A percentile compares a stretch with the other conserved stretches of the same genome.
Conservation (phyloP, 2,888 invertebrate species). For the Folsomia candida region DNA sequence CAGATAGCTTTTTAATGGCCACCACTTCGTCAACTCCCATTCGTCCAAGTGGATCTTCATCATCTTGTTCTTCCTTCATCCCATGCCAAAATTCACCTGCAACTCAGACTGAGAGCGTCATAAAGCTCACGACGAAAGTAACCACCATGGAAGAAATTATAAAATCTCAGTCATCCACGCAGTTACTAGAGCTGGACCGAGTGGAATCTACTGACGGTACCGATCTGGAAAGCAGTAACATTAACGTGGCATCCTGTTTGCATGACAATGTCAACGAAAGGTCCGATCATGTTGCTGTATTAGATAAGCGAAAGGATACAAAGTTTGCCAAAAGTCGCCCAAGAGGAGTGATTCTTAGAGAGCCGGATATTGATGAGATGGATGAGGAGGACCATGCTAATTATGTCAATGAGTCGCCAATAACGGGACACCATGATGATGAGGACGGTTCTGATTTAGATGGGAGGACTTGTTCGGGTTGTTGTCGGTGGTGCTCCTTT, state of each 20-base stretch:
- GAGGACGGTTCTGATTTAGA: constrained; percentile 3
- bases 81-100: constrained; percentile 20
- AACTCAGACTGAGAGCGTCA: constrained; percentile 25
- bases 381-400: background rate
- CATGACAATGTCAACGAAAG: background rate
- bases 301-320: background rate
- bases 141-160: constrained; percentile 49
- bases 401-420: background rate
- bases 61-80: background rate
- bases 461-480: constrained; percentile 9
- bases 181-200: background rate
- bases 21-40: background rate
- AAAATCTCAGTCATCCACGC: constrained; percentile 24
- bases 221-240: background rate
- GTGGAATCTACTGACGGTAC: background rate
- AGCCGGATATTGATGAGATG: constrained; percentile 12
- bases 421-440: background rate
- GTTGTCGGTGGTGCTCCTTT: constrained; percentile 1
- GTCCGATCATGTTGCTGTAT: background rate
- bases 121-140: constrained; percentile 48
- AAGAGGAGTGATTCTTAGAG: constrained; percentile 1
- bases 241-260: background rate
- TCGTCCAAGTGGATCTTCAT: background rate
- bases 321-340: background rate
- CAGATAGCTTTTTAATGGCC: constrained; percentile 22